Conservation (phyloP, 2,113 vertebrate species). For the Elephas maximus region DNA sequence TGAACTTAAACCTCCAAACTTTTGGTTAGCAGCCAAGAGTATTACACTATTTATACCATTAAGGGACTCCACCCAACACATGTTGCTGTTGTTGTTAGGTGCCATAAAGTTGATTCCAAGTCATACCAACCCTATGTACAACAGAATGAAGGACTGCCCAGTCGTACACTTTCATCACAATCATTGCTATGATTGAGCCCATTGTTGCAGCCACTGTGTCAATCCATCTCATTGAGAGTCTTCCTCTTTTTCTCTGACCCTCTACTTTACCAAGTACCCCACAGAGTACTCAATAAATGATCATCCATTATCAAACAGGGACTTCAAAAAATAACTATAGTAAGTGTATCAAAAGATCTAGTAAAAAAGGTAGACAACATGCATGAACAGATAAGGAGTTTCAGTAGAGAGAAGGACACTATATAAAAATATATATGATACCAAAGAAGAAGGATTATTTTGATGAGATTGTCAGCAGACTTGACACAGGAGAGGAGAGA, state of each 20-base stretch:
- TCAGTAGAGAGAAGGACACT: background rate
- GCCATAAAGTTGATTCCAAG: background rate
- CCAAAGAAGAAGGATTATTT: background rate
- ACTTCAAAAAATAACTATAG: background rate
- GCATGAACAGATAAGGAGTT: background rate
- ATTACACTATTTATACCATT: background rate
- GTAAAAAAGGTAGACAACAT: constrained; percentile 6
- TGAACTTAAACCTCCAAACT: background rate
- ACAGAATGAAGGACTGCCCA: background rate
- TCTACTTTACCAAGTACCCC: background rate
- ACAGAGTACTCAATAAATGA: background rate
- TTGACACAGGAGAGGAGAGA: background rate
- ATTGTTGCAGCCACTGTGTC: background rate
- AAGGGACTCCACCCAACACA: background rate
- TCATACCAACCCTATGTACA: background rate
- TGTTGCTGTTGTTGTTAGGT: background rate
- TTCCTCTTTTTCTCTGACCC: background rate
- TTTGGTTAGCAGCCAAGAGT: background rate
- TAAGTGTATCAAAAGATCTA: background rate
- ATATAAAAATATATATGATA: background rate
- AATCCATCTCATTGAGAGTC: background rate
- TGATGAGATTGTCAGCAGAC: background rate
- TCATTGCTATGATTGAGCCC: background rate
- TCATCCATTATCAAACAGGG: background rate
- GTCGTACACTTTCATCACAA: background rate